phyloP scores from a whole-genome alignment of 2,113 vertebrate genomes.

The Ploceus nigricollis region DNA sequence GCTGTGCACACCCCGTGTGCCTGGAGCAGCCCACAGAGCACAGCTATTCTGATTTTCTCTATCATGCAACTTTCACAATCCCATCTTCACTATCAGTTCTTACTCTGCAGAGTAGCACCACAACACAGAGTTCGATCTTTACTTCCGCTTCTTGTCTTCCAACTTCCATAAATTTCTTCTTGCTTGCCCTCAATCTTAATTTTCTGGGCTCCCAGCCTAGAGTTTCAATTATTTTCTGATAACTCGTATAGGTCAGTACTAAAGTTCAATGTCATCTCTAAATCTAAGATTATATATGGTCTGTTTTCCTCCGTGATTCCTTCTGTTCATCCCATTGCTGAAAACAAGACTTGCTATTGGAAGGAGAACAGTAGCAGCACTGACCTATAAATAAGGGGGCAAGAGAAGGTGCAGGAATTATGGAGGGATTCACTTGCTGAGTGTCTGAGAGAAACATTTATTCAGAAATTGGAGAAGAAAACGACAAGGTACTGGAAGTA shows the following conservation, averaged over 20 bases:
- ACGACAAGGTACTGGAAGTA: neutral
- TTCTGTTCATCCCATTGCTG: neutral
- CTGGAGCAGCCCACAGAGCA: neutral
- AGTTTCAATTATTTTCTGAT: neutral
- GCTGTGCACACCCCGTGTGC: neutral
- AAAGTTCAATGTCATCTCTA: neutral
- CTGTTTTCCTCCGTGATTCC: neutral
- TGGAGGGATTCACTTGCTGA: neutral
- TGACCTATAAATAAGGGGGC: neutral
- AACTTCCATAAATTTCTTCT: neutral
- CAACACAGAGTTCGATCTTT: neutral
- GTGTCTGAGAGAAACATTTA: neutral
- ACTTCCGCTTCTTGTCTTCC: neutral
- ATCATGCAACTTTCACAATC: neutral
- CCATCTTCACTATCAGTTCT: neutral
- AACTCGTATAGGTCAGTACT: neutral
- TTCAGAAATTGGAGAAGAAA: neutral
- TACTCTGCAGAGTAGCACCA: neutral
- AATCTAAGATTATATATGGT: neutral
- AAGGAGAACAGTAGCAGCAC: neutral
- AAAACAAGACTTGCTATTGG: neutral
- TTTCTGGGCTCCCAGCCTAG: neutral
- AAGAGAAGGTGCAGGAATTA: neutral
- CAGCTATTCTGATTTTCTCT: neutral
- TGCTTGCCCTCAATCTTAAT: neutral